Evolutionary conservation across 2,888 invertebrate genomes (phyloP).

Genomic region (Lasioglossum calceatum): DNA sequence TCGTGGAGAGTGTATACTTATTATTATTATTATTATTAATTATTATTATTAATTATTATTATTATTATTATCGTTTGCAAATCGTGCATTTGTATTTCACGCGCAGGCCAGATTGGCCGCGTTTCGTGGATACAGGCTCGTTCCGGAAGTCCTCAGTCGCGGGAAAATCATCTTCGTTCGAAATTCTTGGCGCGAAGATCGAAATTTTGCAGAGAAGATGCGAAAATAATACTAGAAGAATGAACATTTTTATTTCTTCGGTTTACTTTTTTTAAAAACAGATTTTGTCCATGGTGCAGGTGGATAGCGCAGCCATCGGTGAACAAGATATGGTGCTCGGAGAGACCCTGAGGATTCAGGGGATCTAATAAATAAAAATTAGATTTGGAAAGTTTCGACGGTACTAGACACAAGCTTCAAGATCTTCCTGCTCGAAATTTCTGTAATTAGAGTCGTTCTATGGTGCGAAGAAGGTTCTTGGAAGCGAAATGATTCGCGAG

Average conservation of each 20-base stretch:
- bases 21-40: constrained; percentile 47
- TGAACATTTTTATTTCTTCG: background rate
- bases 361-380: background rate
- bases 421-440: background rate
- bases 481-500: background rate
- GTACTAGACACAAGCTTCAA: background rate
- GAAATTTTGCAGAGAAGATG: background rate
- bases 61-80: constrained; percentile 60
- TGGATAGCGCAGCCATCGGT: background rate
- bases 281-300: background rate
- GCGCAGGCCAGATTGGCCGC: constrained; percentile 37
- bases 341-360: background rate
- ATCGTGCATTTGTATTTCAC: constrained; percentile 65
- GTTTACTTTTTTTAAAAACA: background rate
- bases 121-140: constrained; percentile 49
- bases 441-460: background rate
- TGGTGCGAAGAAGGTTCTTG: background rate
- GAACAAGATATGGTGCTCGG: background rate
- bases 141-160: constrained; percentile 47
- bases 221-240: background rate
- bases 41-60: constrained; percentile 33
- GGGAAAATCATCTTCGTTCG: constrained; percentile 18
- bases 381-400: background rate
- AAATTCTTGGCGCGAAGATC: background rate
- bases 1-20: constrained; percentile 62